phyloP scores from a whole-genome alignment of 2,888 invertebrate species.

The Kryphioiulus occultus region DNA sequence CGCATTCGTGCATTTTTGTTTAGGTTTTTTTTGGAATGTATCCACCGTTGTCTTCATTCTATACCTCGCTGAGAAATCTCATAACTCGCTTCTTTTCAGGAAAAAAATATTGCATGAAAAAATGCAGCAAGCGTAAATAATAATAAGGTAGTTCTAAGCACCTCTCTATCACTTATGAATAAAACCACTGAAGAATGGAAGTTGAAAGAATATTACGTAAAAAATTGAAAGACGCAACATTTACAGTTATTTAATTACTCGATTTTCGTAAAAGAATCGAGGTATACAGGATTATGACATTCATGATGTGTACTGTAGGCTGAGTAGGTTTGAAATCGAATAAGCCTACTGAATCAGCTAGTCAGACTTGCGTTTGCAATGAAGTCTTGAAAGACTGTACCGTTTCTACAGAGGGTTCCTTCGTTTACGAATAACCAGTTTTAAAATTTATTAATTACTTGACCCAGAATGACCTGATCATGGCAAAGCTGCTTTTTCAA shows the following conservation, averaged over 20 bases:
- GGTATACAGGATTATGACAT: background rate
- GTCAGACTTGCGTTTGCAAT: background rate
- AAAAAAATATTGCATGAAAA: background rate
- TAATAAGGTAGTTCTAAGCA: background rate
- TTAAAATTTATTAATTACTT: background rate
- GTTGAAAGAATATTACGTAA: background rate
- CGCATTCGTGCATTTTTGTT: background rate
- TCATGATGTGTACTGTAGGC: background rate
- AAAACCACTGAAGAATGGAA: background rate
- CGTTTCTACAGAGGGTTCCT: background rate
- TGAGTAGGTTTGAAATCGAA: background rate
- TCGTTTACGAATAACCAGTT: background rate
- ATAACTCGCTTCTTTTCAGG: background rate
- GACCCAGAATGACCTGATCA: slow-evolving; percentile 12
- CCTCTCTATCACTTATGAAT: background rate
- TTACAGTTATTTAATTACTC: background rate
- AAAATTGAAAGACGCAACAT: background rate
- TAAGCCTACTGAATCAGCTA: too few species aligned
- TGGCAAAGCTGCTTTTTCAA: background rate
- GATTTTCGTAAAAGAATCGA: background rate
- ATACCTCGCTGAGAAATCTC: background rate
- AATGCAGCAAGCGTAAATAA: background rate
- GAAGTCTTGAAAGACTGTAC: background rate
- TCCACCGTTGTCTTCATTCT: background rate
- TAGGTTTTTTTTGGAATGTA: background rate